Evolutionary conservation across 2,797 vertebrate species (phyloP), one percentile per base, ranked within the genome.

Genomic region (Liasis olivaceus): DNA sequence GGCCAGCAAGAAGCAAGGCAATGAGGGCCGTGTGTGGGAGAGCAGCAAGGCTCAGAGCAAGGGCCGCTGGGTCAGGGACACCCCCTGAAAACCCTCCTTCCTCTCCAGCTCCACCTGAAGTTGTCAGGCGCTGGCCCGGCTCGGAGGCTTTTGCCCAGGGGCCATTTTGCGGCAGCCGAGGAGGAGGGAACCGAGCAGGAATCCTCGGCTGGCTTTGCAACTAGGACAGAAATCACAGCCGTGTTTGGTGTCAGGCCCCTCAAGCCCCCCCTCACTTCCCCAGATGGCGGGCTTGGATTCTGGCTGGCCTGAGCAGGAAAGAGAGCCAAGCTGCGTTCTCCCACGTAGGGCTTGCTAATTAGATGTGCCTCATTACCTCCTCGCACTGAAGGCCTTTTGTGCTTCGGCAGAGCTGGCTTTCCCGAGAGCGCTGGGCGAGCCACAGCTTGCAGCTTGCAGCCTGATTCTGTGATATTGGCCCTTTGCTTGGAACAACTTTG

Each of bases 191-290:
- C 93, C 90, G 95, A 93, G 94, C 93, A 97, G 95, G 96, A 95
- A 96, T 92, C 26, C 84, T 93, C 95, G 93, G 92, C 95, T 96
- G 93, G 98, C 98, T 98, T 98, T 98, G 98, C 97, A 97, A 98
- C 98, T 98, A 98, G 99, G 98, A 99, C 99, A 99, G 15, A 99
- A 99, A 98, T 98, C 98, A 97, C 98, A 98, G 98, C 97, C 98
- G 97, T 98, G 98, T 98, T 98, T 99, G 98, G 97, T 97, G 97
- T 97, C 98, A 98, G 98, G 98, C 97, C 98, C 98, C 98, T 97
- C 96, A 98, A 98, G 98, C 98, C 98, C 98, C 98, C 98, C 98
- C 98, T 97, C 97, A 97, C 98, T 97, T 98, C 98, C 98, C 98
- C 97, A 97, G 98, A 98, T 98, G 96, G 97, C 94, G 87, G 96